Evolutionary conservation across 2,113 vertebrate genomes (phyloP), one percentile per base, ranked within the genome.

Genomic region (Suricata suricatta): DNA sequence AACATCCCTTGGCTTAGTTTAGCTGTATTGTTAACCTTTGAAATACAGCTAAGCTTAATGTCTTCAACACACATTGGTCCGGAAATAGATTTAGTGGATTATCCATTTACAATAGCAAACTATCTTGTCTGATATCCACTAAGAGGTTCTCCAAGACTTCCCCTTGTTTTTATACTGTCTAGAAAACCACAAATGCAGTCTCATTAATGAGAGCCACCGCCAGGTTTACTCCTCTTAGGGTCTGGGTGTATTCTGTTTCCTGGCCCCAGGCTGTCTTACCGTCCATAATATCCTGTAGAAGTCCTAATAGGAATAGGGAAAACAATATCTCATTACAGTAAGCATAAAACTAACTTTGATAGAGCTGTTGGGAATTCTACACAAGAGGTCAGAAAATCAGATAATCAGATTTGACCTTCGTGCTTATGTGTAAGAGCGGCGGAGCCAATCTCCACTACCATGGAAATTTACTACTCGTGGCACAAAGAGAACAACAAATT

Each of bases 101-200:
- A 98, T 99, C 99, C 99, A 99, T 99, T 98, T 99, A 99, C 98
- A 99, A 99, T 91, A 99, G 98, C 98, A 99, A 98, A 88, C 97
- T 99, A 66, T 99, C 99, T 96, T 99, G 99, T 97, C 98, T 97
- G 0, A 98, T 99, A 98, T 99, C 99, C 98, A 99, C 98, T 97
- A 99, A 99, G 96, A 99, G 99, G 98, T 99, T 38, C 99, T 98
- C 21, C 99, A 98, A 99, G 98, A 97, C 99, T 99, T 99, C 68
- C 99, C 99, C 84, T 99, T 99, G 97, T 98, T 99, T 98, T 99
- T 99, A 96, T 98, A 94, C 99, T 99, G 97, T 99, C 99, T 98
- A 99, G 98, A 98, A 99, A 99, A 98, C 99, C 99, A 98, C 99
- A 99, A 94, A 99, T 98, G 79, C 99, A 99, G 99, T 99, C 98